Evolutionary conservation across 1,140 invertebrate species (phyloP).

Genomic region (Chlorops oryzae): DNA sequence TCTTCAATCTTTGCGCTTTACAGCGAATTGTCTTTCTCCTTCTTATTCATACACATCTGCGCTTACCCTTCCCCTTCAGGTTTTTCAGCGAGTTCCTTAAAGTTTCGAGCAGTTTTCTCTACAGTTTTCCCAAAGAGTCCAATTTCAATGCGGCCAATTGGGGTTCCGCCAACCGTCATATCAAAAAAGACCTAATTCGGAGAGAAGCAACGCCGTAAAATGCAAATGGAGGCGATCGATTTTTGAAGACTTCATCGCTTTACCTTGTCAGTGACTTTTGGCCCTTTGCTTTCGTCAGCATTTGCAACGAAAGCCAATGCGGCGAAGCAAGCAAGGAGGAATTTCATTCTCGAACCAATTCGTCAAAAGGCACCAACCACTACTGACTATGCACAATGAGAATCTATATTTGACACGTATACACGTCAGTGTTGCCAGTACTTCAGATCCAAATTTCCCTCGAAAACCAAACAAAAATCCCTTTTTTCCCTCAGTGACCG

Average conservation of each 20-base stretch:
- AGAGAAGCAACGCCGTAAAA: too few species aligned
- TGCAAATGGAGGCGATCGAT: slow-evolving; percentile 3
- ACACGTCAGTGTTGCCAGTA: too few species aligned
- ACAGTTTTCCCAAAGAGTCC: slow-evolving; percentile 94
- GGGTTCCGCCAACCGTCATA: slow-evolving; percentile 77
- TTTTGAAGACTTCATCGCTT: slow-evolving; percentile 14
- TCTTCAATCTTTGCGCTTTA: too few species aligned
- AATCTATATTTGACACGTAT: too few species aligned
- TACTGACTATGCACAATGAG: too few species aligned
- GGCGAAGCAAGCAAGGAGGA: slow-evolving; percentile 30
- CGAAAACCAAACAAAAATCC: too few species aligned
- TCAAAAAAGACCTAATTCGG: slow-evolving; percentile 97
- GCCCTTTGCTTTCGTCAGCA: slow-evolving; percentile 53
- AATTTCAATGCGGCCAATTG: slow-evolving; percentile 76
- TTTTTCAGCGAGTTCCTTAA: slow-evolving; percentile 75
- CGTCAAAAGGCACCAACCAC: too few species aligned
- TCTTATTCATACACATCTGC: too few species aligned
- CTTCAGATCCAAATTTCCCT: too few species aligned
- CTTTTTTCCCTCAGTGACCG: too few species aligned
- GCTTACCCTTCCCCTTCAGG: slow-evolving; percentile 64
- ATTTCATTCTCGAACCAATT: slow-evolving; percentile 36
- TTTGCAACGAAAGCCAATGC: slow-evolving; percentile 33
- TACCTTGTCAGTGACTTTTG: slow-evolving; percentile 72
- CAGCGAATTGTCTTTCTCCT: too few species aligned
- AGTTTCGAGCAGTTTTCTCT: slow-evolving; percentile 91